These are phyloP conservation scores for Drosophila atripex DNA, from an alignment of 2,888 invertebrate genomes.

Conservation along the genomic window DNA sequence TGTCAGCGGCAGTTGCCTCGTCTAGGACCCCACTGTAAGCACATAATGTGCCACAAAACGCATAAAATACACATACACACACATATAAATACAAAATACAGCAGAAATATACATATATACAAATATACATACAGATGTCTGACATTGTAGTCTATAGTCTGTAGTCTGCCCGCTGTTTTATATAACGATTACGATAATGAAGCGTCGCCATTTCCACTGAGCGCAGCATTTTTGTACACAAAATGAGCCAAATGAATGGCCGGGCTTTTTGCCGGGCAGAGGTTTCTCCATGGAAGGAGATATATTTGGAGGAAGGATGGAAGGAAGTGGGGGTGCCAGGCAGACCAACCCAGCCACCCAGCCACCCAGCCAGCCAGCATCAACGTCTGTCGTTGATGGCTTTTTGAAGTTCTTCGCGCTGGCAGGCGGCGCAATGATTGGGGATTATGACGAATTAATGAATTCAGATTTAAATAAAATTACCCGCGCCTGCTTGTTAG, in stretches of 20 bases:
- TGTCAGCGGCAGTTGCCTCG: constrained; percentile 66
- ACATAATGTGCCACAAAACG: constrained; percentile 76
- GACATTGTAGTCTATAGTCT: constrained; percentile 55
- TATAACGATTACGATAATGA: constrained; percentile 79
- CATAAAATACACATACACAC: constrained; percentile 63
- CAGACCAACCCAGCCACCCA: background rate
- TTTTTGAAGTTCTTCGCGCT: constrained; percentile 75
- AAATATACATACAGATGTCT: constrained; percentile 47
- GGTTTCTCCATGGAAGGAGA: background rate
- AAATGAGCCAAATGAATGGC: constrained; percentile 77
- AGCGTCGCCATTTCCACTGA: constrained; percentile 73
- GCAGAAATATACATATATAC: constrained; percentile 9
- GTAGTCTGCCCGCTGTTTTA: constrained; percentile 76
- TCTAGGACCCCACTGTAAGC: constrained; percentile 59
- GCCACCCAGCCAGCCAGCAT: constrained; percentile 13
- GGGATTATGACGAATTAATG: constrained; percentile 81
- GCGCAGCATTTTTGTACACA: constrained; percentile 76
- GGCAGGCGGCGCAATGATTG: constrained; percentile 77
- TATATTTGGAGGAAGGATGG: background rate
- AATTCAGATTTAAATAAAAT: constrained; percentile 81
- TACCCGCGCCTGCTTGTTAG: constrained; percentile 70
- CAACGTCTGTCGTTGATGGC: constrained; percentile 79
- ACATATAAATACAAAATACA: background rate
- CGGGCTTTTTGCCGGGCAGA: constrained; percentile 22
- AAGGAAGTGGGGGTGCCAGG: constrained; percentile 11